Evolutionary conservation across 2,113 vertebrate species (phyloP).

Genomic region (Gorilla gorilla): DNA sequence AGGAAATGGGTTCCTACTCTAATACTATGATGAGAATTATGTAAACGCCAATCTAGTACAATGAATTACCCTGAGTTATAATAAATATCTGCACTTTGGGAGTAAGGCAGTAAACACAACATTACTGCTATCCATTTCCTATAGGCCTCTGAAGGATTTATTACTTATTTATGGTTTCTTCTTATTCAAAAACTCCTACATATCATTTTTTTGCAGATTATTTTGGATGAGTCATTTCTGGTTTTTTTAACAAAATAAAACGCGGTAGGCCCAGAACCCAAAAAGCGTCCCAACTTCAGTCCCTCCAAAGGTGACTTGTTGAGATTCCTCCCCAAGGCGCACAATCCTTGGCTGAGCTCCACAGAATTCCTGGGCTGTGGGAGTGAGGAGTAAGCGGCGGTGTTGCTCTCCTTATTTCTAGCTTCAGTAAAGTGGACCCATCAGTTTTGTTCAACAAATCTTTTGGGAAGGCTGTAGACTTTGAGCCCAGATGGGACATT

Average conservation of each 20-base stretch:
- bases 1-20: slow-evolving; percentile 74
- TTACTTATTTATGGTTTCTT: slow-evolving; percentile 71
- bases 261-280: background rate
- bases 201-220: slow-evolving; percentile 67
- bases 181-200: slow-evolving; percentile 65
- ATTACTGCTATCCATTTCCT: slow-evolving; percentile 77
- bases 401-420: slow-evolving; percentile 42
- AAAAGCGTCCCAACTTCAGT: slow-evolving; percentile 31
- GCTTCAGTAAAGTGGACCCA: slow-evolving; percentile 48
- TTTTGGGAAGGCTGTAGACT: background rate
- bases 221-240: slow-evolving; percentile 56
- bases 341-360: background rate
- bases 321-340: slow-evolving; percentile 48
- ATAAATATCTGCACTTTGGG: slow-evolving; percentile 75
- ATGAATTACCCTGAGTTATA: slow-evolving; percentile 74
- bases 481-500: slow-evolving; percentile 43
- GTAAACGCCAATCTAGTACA: slow-evolving; percentile 63
- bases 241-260: slow-evolving; percentile 72
- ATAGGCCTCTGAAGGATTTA: slow-evolving; percentile 71
- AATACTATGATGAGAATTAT: slow-evolving; percentile 71
- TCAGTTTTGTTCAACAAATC: slow-evolving; percentile 60
- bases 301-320: slow-evolving; percentile 61
- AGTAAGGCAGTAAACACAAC: slow-evolving; percentile 70
- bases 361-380: background rate
- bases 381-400: background rate